Conservation (phyloP, 2,113 vertebrate species). For the Puffinus mauretanicus region DNA sequence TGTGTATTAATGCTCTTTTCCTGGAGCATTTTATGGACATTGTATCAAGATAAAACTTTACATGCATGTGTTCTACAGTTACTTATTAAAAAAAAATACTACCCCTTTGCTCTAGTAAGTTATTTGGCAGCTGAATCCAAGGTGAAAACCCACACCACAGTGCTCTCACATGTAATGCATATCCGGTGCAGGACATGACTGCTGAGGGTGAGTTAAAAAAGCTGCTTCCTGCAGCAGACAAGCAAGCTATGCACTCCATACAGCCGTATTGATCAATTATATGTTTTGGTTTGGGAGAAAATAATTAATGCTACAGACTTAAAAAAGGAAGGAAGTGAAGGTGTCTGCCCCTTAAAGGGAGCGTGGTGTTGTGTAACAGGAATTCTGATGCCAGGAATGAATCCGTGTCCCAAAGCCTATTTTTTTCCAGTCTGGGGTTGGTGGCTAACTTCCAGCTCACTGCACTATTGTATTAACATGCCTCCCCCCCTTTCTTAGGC, state of each 20-base stretch:
- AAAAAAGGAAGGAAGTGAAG: neutral
- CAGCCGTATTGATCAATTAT: accelerated
- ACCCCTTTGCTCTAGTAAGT: neutral
- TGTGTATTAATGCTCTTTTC: neutral
- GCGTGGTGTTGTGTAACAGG: accelerated
- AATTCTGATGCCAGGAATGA: neutral
- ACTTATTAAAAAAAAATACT: conserved; percentile 34
- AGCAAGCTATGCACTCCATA: accelerated
- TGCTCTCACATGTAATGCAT: accelerated
- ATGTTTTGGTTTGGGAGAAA: too few relatives aligned
- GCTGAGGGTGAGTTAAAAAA: neutral
- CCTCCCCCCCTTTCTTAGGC: too few relatives aligned
- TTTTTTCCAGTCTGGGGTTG: too few relatives aligned
- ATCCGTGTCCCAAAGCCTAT: accelerated
- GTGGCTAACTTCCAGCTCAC: too few relatives aligned
- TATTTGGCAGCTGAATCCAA: neutral
- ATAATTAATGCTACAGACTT: neutral
- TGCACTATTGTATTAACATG: accelerated
- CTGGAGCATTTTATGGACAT: neutral
- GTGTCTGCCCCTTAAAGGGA: neutral
- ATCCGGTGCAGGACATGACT: accelerated
- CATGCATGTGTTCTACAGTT: neutral
- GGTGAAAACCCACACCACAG: neutral
- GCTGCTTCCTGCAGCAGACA: neutral
- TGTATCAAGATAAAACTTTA: neutral